Percentiles rank a stretch among this genome's conserved stretches.
These are phyloP conservation scores for Drosophila silvestris DNA, from an alignment of 2,888 invertebrate genomes.

Conservation along the genomic window DNA sequence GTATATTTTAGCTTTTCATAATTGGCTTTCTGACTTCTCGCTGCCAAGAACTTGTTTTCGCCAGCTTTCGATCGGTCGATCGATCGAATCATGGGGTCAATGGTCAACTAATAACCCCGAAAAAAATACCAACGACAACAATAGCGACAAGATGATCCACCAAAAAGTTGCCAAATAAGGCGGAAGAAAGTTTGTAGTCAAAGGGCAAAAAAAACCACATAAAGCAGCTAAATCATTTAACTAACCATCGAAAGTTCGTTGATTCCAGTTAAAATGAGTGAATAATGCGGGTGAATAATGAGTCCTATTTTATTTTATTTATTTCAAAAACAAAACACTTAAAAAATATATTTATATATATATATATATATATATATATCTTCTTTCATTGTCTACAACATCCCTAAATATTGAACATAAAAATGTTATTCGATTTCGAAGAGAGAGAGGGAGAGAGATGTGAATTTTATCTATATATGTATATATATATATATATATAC, in stretches of 20 bases:
- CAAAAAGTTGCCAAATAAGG: conserved; percentile 27
- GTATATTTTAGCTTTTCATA: conserved; percentile 31
- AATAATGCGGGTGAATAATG: background rate
- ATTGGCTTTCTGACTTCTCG: conserved; percentile 51
- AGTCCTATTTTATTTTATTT: background rate
- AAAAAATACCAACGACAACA: background rate
- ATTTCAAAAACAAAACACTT: background rate
- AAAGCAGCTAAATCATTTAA: conserved; percentile 14
- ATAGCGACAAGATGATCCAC: background rate
- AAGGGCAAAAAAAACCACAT: conserved; percentile 19
- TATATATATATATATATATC: background rate
- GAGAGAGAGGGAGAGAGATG: background rate
- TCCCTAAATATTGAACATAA: background rate
- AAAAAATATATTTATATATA: no score
- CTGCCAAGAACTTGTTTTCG: conserved; percentile 57
- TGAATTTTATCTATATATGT: background rate
- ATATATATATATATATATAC: background rate
- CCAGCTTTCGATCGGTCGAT: conserved; percentile 48
- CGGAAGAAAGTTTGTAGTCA: conserved; percentile 53
- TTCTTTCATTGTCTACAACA: background rate
- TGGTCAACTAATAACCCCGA: conserved; percentile 69
- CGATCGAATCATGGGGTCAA: conserved; percentile 50
- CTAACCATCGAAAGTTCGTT: conserved; percentile 38
- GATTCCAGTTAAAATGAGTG: conserved; percentile 3
- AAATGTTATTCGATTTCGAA: background rate